phyloP scores from a whole-genome alignment of 2,113 vertebrate genomes.

The Myrmecobius fasciatus region DNA sequence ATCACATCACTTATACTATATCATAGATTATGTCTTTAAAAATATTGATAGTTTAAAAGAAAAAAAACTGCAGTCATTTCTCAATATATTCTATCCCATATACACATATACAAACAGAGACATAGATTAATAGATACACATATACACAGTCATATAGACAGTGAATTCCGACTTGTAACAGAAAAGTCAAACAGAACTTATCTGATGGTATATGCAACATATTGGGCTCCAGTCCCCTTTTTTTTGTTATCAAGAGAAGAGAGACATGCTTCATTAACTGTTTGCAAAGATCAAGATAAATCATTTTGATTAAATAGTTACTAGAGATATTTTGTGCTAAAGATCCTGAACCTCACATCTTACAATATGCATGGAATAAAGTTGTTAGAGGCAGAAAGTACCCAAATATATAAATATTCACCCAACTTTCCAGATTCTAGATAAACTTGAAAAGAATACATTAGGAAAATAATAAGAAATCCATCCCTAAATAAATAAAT shows the following conservation, averaged over 20 bases:
- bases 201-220: background rate
- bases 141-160: too few relatives aligned
- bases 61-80: background rate
- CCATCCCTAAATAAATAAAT: constrained; percentile 16
- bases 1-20: background rate
- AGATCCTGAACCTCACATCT: constrained; percentile 25
- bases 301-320: background rate
- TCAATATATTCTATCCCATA: background rate
- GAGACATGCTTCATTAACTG: background rate
- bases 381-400: background rate
- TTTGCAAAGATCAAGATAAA: background rate
- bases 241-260: background rate
- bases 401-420: background rate
- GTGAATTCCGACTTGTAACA: background rate
- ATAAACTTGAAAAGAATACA: constrained; percentile 17
- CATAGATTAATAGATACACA: background rate
- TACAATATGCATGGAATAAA: background rate
- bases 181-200: background rate
- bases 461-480: constrained; percentile 38
- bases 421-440: constrained; percentile 30
- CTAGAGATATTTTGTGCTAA: constrained; percentile 26
- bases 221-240: background rate
- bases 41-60: background rate
- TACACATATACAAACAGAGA: background rate
- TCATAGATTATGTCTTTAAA: background rate